Evolutionary conservation across 2,113 vertebrate genomes (phyloP).

Genomic region (Thunnus thynnus): DNA sequence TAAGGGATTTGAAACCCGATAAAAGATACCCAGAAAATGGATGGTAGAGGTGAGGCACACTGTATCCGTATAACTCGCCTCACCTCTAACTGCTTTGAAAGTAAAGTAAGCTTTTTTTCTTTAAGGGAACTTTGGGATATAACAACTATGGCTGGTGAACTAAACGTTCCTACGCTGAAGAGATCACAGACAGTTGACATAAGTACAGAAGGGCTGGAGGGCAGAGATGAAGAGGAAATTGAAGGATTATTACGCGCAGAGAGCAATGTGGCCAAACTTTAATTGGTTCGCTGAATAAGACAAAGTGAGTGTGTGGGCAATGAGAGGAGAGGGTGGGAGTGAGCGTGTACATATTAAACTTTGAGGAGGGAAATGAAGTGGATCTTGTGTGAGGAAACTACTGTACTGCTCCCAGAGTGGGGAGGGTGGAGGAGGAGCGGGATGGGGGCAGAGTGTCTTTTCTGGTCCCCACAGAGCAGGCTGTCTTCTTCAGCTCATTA

Average conservation of each 20-base stretch:
- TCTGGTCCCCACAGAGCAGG: constrained; percentile 30
- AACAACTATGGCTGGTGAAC: not conserved
- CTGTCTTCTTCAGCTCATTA: constrained; percentile 66
- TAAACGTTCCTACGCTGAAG: not conserved
- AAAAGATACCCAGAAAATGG: not conserved
- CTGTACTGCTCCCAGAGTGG: constrained; percentile 10
- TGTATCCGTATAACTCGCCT: too few relatives aligned
- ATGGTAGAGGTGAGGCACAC: not conserved
- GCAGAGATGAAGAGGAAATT: constrained; percentile 54
- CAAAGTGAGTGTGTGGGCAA: constrained; percentile 6
- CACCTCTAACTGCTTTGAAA: not conserved
- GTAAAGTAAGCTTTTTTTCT: not conserved
- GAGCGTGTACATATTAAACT: constrained; percentile 64
- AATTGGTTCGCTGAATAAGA: constrained; percentile 59
- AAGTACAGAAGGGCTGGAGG: constrained; percentile 15
- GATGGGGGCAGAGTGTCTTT: constrained; percentile 22
- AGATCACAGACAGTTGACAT: not conserved
- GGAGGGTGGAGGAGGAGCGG: constrained; percentile 16
- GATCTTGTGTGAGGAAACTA: constrained; percentile 31
- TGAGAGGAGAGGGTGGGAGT: constrained; percentile 9
- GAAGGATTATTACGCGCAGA: constrained; percentile 49
- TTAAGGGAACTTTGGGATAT: not conserved
- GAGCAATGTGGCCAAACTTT: constrained; percentile 48
- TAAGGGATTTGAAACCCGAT: not conserved
- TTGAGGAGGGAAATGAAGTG: constrained; percentile 54